Percentiles rank a stretch among this genome's conserved stretches.
These are phyloP conservation scores for Ctenopoma multispine DNA, from an alignment of 2,797 vertebrate species.

Conservation along the genomic window DNA sequence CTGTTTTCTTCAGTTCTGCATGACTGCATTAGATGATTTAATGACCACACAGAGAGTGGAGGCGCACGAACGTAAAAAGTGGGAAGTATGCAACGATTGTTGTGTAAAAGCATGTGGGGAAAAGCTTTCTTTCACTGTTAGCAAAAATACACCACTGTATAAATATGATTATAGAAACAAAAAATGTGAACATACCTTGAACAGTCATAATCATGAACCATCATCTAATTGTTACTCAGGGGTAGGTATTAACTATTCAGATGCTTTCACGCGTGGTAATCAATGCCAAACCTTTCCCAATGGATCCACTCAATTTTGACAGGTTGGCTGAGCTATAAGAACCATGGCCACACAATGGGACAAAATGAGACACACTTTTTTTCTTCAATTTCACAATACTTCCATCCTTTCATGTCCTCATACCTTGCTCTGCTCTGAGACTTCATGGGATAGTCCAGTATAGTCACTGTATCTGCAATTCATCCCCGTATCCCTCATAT, in stretches of 20 bases:
- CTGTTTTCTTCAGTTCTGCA: slow-evolving; percentile 76
- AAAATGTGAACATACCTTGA: background rate
- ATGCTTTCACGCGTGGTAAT: slow-evolving; percentile 35
- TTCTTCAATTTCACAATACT: slow-evolving; percentile 35
- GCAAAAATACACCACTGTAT: slow-evolving; percentile 1
- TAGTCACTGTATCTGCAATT: slow-evolving; percentile 74
- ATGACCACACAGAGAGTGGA: slow-evolving; percentile 76
- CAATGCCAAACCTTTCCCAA: slow-evolving; percentile 27
- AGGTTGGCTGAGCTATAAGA: slow-evolving; percentile 31
- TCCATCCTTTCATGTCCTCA: slow-evolving; percentile 31
- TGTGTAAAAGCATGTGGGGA: slow-evolving; percentile 20
- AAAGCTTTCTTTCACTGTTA: slow-evolving; percentile 18
- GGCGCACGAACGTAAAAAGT: slow-evolving; percentile 44
- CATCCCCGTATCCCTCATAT: slow-evolving; percentile 72
- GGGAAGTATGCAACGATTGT: slow-evolving; percentile 37
- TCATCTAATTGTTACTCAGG: slow-evolving; percentile 4
- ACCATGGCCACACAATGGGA: slow-evolving; percentile 10
- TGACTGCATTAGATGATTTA: slow-evolving; percentile 78
- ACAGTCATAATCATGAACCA: slow-evolving; percentile 4
- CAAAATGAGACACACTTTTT: slow-evolving; percentile 12
- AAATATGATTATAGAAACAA: background rate
- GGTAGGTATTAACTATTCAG: slow-evolving; percentile 19
- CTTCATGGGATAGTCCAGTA: slow-evolving; percentile 46
- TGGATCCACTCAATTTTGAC: slow-evolving; percentile 29
- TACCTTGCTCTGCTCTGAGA: slow-evolving; percentile 42